Base-by-base conservation (phyloP, 2,888 invertebrate species). In the Meandrusa payeni region DNA sequence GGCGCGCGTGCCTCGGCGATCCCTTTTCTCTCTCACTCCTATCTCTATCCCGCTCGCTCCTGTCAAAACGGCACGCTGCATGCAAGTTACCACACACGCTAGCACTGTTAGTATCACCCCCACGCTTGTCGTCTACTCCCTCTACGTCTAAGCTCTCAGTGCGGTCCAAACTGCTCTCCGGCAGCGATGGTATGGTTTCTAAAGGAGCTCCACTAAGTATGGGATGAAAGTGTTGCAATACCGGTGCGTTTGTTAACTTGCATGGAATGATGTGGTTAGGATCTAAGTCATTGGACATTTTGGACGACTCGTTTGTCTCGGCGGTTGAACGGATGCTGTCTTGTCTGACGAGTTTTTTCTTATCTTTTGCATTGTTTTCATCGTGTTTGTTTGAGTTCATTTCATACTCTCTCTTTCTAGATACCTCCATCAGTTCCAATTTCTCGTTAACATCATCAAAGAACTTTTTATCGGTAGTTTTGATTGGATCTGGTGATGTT, bases 21-120 rank as follows among this genome's bases (percentile, higher is more conserved):
- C 73, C 79, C 44, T 54, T 71, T 20, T 79, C 79, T 55, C 64
- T 78, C 34, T 80, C 68, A 34, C 61, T 53, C 59, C 62, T 74
- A 48, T 76, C 75, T 47, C 55, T 72, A 32, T 80, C 81, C 52
- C 67, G 67, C 50, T 81, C 81, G 55, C 57, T 69, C 76, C 81
- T 77, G 86, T 71, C 76, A 73, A 73, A 73, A 85, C 61, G 68
- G 76, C 87, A 86, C 83, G 74, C 87, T 73, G 87, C 87, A 87
- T 87, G 87, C 87, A 77, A 79, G 86, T 87, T 83, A 87, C 69
- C 76, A 85, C 86, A 85, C 85, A 83, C 85, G 77, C 83, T 85
- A 79, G 69, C 74, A 58, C 60, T 69, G 85, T 85, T 85, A 86
- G 77, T 74, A 46, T 67, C 63, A 54, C 56, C 52, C 57, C 37